phyloP scores from a whole-genome alignment of 2,888 invertebrate genomes.

The Pantelozetes paolii region DNA sequence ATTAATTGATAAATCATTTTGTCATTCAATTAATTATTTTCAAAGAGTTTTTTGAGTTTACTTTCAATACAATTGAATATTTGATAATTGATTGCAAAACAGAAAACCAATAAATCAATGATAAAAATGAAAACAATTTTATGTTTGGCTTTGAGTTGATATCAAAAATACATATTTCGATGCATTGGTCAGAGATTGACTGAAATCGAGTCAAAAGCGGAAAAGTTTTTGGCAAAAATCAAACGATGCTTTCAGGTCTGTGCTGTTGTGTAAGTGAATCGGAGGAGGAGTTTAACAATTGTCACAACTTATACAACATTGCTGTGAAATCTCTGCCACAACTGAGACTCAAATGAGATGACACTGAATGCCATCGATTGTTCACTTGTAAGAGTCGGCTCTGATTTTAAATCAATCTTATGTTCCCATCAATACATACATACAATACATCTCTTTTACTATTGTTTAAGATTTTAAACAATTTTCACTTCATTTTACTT shows the following conservation, averaged over 20 bases:
- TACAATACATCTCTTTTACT: conserved; percentile 15
- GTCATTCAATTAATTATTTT: background rate
- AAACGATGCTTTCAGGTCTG: background rate
- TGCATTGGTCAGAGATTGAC: background rate
- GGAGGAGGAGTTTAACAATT: background rate
- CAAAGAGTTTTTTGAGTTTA: background rate
- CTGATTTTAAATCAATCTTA: background rate
- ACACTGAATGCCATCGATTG: conserved; percentile 5
- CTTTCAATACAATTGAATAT: background rate
- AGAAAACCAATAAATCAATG: conserved; percentile 7
- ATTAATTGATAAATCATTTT: conserved; percentile 19
- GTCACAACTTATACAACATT: conserved; percentile 15
- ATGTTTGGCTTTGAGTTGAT: background rate
- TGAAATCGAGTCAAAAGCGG: background rate
- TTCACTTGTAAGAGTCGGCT: conserved; percentile 13
- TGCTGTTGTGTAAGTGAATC: background rate
- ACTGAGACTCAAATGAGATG: background rate
- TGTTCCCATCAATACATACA: background rate
- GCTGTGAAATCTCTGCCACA: background rate
- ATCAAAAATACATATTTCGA: background rate
- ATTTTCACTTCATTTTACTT: background rate
- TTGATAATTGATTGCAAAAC: conserved; percentile 3
- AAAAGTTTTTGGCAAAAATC: background rate
- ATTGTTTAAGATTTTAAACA: background rate
- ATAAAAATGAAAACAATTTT: background rate